Percentiles rank a stretch among this genome's conserved stretches.
Conservation (phyloP, 2,888 invertebrate genomes). For the Ligdia adustata region DNA sequence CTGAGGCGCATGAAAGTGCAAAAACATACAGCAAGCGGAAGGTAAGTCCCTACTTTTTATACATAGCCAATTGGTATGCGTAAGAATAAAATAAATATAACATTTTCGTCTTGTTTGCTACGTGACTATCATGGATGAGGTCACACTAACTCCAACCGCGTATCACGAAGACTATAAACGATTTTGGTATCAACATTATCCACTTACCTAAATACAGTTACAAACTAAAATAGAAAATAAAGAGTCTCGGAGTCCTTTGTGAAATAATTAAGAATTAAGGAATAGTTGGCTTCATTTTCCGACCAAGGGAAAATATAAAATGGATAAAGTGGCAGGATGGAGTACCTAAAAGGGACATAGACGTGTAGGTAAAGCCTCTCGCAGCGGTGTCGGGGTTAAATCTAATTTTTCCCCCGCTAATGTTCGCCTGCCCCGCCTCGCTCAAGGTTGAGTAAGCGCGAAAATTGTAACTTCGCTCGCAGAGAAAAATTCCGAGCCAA, state of each 20-base stretch:
- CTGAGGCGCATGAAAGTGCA: constrained; percentile 23
- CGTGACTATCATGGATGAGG: constrained; percentile 27
- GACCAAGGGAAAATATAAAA: constrained; percentile 61
- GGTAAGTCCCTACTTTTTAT: too few species aligned
- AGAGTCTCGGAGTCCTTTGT: constrained; percentile 31
- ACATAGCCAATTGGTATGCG: too few species aligned
- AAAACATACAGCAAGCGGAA: constrained; percentile 22
- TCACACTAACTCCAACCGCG: constrained; percentile 13
- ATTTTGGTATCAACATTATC: constrained; percentile 16
- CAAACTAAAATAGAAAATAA: constrained; percentile 8
- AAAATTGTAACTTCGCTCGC: constrained; percentile 66
- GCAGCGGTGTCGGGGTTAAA: constrained; percentile 70
- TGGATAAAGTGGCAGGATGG: constrained; percentile 57
- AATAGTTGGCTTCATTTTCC: constrained; percentile 53
- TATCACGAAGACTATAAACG: constrained; percentile 18
- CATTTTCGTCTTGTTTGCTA: constrained; percentile 14
- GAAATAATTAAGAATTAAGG: constrained; percentile 62
- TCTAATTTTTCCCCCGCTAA: constrained; percentile 78
- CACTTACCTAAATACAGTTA: constrained; percentile 18
- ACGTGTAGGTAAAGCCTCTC: constrained; percentile 57
- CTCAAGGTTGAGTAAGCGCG: constrained; percentile 70
- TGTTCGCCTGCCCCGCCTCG: constrained; percentile 58
- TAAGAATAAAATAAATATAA: too few species aligned
- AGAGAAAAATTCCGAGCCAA: constrained; percentile 43
- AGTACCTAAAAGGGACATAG: constrained; percentile 60